Evolutionary conservation across 92 coral and sea anemone genomes (phyloP).

Genomic region (Desmophyllum pertusum): DNA sequence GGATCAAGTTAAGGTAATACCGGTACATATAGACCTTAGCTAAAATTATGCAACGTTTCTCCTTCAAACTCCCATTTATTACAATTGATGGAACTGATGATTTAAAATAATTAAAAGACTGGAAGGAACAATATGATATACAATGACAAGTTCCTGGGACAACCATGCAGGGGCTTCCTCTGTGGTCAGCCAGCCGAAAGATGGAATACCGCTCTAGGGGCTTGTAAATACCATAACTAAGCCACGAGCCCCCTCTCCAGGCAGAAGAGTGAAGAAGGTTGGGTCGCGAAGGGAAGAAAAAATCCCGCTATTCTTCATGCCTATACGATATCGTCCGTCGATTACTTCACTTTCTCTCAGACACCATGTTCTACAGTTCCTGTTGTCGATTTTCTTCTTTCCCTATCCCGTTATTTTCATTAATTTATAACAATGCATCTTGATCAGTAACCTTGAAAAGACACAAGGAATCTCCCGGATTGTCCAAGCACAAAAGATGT

Average conservation of each 20-base stretch:
- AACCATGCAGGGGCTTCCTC: neutral
- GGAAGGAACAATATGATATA: neutral
- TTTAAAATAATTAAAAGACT: neutral
- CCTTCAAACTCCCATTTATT: neutral
- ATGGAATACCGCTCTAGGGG: neutral
- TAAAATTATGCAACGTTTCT: neutral
- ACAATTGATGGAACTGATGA: neutral
- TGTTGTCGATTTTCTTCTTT: neutral
- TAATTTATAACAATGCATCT: conserved; percentile 2
- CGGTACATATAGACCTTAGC: neutral
- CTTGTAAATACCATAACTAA: neutral
- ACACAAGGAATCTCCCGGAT: conserved; percentile 87
- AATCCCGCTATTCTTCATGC: neutral
- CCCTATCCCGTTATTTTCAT: neutral
- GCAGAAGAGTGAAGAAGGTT: neutral
- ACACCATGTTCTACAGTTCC: neutral
- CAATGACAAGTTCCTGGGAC: neutral
- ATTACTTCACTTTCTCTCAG: neutral
- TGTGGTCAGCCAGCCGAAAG: neutral
- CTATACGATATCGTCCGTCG: neutral
- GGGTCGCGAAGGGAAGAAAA: neutral
- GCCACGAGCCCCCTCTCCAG: neutral
- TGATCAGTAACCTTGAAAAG: conserved; percentile 66
- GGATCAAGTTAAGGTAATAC: neutral
- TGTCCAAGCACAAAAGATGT: conserved; percentile 87